Base-by-base conservation (phyloP, 2,888 invertebrate species). In the Epiblema foenella region DNA sequence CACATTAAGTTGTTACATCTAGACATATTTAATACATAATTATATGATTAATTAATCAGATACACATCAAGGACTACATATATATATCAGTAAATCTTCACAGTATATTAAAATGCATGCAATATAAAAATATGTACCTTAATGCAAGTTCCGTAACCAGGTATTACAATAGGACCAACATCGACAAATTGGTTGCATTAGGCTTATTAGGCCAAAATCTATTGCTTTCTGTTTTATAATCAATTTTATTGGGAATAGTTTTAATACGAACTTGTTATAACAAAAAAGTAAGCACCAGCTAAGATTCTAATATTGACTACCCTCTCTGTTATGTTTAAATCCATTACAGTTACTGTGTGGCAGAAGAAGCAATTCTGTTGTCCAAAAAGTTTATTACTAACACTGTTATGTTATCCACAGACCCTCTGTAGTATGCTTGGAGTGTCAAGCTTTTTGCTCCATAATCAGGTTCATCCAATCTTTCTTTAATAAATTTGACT, bases 381-480 rank as follows among this genome's bases (percentile, higher is more conserved):
- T 96, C 94, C 81, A 94, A 93, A 82, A 98, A 96, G 89, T 97
- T 96, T 73, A 98, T 97, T 73, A 99, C 95, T 89, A 99, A 94
- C 71, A 99, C 98, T 56, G 98, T 98, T 73, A 99, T 98, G 90
- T 99, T 99, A 93, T 99, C 99, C 73, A 97, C 95, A 1, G 98
- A 98, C 56, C 98, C 98, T 79, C 98, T 95, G 83, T 97, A 96
- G 88, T 97, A 98, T 15, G 99, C 98, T 89, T 98, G 97, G 77
- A 98, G 93, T 24, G 98, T 97, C 77, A 99, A 94, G 84, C 97
- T 97, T 89, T 98, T 98, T 68, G 99, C 98, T 74, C 98, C 98
- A 91, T 95, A 97, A 85, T 97, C 96, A 5, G 97, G 95, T 89
- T 98, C 98, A 82, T 96, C 95, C 54, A 98, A 94, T 78, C 97